phyloP scores from a whole-genome alignment of 2,113 vertebrate genomes.

The Syngnathoides biaculeatus region DNA sequence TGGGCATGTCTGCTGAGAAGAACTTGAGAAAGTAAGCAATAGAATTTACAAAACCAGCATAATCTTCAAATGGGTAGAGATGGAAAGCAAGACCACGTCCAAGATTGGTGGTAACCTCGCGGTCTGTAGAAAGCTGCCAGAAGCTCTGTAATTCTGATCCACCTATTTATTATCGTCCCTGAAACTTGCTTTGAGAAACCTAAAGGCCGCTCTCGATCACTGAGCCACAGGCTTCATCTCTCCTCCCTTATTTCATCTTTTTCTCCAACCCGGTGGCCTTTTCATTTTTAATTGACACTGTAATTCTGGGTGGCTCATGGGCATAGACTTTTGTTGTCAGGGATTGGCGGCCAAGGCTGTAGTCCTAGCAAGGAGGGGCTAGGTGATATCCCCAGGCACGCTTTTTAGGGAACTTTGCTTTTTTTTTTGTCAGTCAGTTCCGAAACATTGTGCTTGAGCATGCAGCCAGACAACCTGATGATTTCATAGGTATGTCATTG shows the following conservation, averaged over 20 bases:
- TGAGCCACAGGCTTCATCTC: slow-evolving; percentile 48
- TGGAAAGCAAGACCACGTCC: not conserved
- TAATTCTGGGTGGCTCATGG: slow-evolving; percentile 25
- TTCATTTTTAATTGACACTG: slow-evolving; percentile 39
- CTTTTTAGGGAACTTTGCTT: slow-evolving; percentile 49
- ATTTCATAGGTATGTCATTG: not conserved
- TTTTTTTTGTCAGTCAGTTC: slow-evolving; percentile 66
- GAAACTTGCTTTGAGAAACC: slow-evolving; percentile 63
- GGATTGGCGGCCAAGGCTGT: slow-evolving; percentile 18
- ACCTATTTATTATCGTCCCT: slow-evolving; percentile 36
- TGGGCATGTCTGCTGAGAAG: slow-evolving; percentile 5
- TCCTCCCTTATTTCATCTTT: slow-evolving; percentile 12
- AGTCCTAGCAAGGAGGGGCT: slow-evolving; percentile 42
- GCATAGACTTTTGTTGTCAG: slow-evolving; percentile 23
- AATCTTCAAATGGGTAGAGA: not conserved
- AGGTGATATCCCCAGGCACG: slow-evolving; percentile 34
- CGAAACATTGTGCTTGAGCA: slow-evolving; percentile 6
- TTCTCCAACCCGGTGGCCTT: slow-evolving; percentile 34
- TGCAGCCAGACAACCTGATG: slow-evolving; percentile 21
- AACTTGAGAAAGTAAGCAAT: not conserved
- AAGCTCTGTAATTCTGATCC: slow-evolving; percentile 47
- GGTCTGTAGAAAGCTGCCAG: slow-evolving; percentile 35
- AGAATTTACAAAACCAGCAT: not conserved
- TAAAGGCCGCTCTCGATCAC: slow-evolving; percentile 61
- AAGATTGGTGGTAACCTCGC: slow-evolving; percentile 33